Conservation (phyloP, 2,113 vertebrate species). For the Python bivittatus region DNA sequence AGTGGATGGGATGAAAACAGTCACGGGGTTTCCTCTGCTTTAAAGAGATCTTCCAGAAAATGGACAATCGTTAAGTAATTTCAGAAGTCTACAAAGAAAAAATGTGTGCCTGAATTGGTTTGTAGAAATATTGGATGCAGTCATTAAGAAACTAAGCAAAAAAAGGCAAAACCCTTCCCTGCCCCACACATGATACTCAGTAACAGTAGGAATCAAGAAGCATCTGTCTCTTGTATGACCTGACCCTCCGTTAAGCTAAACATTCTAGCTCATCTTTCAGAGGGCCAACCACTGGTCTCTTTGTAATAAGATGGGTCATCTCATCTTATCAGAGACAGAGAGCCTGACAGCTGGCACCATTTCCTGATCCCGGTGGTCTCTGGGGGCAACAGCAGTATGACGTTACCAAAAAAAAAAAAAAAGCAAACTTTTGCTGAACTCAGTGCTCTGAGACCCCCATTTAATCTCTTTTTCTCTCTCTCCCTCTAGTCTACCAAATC, state of each 20-base stretch:
- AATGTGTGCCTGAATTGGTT: conserved; percentile 55
- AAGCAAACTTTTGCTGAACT: conserved; percentile 81
- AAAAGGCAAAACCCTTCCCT: conserved; percentile 56
- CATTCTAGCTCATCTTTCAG: conserved; percentile 64
- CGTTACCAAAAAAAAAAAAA: conserved; percentile 67
- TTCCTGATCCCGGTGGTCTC: conserved; percentile 64
- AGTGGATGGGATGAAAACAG: neutral
- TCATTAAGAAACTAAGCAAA: conserved; percentile 60
- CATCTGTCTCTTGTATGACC: conserved; percentile 62
- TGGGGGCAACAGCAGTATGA: conserved; percentile 68
- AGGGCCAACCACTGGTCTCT: conserved; percentile 58
- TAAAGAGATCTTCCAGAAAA: conserved; percentile 8
- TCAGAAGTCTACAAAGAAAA: conserved; percentile 50
- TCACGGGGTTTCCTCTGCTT: conserved; percentile 8
- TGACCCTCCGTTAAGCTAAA: conserved; percentile 65
- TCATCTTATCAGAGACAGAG: conserved; percentile 69
- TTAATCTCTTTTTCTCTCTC: conserved; percentile 63
- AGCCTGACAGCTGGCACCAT: conserved; percentile 68
- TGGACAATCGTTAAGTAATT: conserved; percentile 43
- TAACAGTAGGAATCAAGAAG: conserved; percentile 59
- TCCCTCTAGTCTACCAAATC: neutral
- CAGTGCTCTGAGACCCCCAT: conserved; percentile 62
- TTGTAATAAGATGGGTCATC: conserved; percentile 71
- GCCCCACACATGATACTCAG: conserved; percentile 29
- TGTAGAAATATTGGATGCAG: conserved; percentile 46